A percentile compares a stretch with the other conserved stretches of the same genome.
Evolutionary conservation across 1,140 invertebrate genomes (phyloP).

Genomic region (Cydia pomonella): DNA sequence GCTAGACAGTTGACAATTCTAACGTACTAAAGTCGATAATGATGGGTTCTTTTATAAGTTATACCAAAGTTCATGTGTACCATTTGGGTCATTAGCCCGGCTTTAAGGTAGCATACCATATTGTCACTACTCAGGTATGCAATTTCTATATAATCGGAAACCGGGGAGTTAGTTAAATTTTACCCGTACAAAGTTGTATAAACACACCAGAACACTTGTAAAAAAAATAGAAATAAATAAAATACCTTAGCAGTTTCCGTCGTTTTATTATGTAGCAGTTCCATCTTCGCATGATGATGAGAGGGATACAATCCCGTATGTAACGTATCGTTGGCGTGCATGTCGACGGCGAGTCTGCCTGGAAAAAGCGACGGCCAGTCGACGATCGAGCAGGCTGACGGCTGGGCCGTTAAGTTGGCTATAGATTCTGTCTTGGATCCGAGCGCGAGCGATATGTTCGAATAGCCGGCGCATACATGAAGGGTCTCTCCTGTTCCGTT

Average conservation of each 20-base stretch:
- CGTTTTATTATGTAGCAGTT: conserved; percentile 87
- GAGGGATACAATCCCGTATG: conserved; percentile 77
- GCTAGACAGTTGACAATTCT: too few species aligned
- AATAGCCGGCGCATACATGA: conserved; percentile 86
- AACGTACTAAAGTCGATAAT: too few species aligned
- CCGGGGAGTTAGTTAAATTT: neutral
- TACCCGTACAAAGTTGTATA: neutral
- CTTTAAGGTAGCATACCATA: too few species aligned
- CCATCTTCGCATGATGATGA: conserved; percentile 89
- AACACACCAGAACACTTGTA: neutral
- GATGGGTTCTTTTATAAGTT: too few species aligned
- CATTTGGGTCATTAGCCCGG: too few species aligned
- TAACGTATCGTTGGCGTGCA: conserved; percentile 83
- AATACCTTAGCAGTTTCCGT: conserved; percentile 86
- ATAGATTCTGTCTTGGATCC: conserved; percentile 52
- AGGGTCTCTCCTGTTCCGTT: conserved; percentile 84
- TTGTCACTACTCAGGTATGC: too few species aligned
- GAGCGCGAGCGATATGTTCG: conserved; percentile 63
- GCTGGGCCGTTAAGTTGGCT: conserved; percentile 85
- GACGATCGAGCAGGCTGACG: conserved; percentile 83
- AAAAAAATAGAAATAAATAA: too few species aligned
- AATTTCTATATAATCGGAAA: neutral
- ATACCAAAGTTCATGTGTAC: too few species aligned
- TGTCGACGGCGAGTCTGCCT: conserved; percentile 85
- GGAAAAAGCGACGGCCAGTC: conserved; percentile 81